Evolutionary conservation across 2,888 invertebrate species (phyloP), one percentile per base, ranked within the genome.

Genomic region (Chrysolina americana): DNA sequence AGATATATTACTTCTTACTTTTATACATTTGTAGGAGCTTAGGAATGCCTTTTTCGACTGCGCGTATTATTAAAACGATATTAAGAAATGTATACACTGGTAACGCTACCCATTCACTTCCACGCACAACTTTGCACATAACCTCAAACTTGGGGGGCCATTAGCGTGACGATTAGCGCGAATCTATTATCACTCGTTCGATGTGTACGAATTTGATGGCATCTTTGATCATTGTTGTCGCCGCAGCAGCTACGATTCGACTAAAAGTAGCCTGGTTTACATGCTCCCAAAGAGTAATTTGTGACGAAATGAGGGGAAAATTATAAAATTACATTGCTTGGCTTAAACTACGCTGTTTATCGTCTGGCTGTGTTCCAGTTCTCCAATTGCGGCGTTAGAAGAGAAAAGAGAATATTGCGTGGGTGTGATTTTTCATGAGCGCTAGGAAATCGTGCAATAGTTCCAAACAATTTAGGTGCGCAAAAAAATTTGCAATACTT

Each of bases 221-320:
- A 64, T 53, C 47, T 69, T 68, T 65, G 56, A 66, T 72, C 80
- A 84, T 86, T 87, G 86, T 85, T 86, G 85, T 84, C 86, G 83
- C 82, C 79, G 77, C 84, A 83, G 83, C 85, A 81, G 87, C 85
- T 86, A 81, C 86, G 87, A 86, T 85, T 85, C 82, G 86, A 88
- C 87, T 88, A 87, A 87, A 78, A 86, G 87, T 86, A 84, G 86
- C 82, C 86, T 85, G 87, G 84, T 87, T 86, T 87, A 87, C 88
- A 87, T 87, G 87, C 87, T 87, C 83, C 86, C 86, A 86, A 77
- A 77, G 86, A 84, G 88, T 87, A 89, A 89, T 88, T 89, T 89
- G 88, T 88, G 88, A 88, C 88, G 88, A 89, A 88, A 89, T 88
- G 86, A 88, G 88, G 88, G 88, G 88, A 89, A 89, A 89, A 89